These are phyloP conservation scores for Echinometra lucunter DNA, from an alignment of 53 echinoderm and acorn worm genomes.

Conservation along the genomic window DNA sequence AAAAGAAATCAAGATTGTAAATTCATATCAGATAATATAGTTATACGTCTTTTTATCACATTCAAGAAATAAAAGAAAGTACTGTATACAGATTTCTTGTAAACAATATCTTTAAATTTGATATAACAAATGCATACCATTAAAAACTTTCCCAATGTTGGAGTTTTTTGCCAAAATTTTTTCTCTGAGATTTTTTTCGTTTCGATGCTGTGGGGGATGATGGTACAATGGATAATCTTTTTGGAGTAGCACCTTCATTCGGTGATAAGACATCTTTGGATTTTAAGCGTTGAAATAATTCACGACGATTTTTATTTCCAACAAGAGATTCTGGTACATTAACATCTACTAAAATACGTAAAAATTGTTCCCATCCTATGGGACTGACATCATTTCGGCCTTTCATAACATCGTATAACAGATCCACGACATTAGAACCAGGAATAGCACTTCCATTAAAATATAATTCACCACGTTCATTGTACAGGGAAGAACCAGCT, in stretches of 20 bases:
- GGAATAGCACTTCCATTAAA: slow-evolving; percentile 36
- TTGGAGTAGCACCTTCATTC: too few relatives aligned
- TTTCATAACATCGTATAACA: slow-evolving; percentile 48
- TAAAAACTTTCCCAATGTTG: slow-evolving; percentile 16
- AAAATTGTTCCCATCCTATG: slow-evolving; percentile 71
- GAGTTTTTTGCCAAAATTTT: background rate
- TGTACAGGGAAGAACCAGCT: background rate
- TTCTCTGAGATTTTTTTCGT: slow-evolving; percentile 44
- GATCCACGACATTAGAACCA: slow-evolving; percentile 74
- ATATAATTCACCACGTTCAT: slow-evolving; percentile 61
- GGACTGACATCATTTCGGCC: slow-evolving; percentile 60
- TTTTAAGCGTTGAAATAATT: too few relatives aligned
- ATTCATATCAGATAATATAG: too few relatives aligned
- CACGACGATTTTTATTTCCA: slow-evolving; percentile 64
- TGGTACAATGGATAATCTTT: too few relatives aligned
- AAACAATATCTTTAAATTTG: too few relatives aligned
- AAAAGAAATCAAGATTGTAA: too few relatives aligned
- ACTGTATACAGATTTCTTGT: too few relatives aligned
- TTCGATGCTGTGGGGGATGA: background rate
- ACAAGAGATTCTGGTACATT: slow-evolving; percentile 72
- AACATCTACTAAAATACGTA: slow-evolving; percentile 37
- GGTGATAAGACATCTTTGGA: too few relatives aligned
- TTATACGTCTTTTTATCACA: too few relatives aligned
- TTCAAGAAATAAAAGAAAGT: too few relatives aligned
- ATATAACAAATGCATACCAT: slow-evolving; percentile 53